These are phyloP conservation scores for Acanthosoma haemorrhoidale DNA, from an alignment of 2,888 invertebrate genomes.

Conservation along the genomic window DNA sequence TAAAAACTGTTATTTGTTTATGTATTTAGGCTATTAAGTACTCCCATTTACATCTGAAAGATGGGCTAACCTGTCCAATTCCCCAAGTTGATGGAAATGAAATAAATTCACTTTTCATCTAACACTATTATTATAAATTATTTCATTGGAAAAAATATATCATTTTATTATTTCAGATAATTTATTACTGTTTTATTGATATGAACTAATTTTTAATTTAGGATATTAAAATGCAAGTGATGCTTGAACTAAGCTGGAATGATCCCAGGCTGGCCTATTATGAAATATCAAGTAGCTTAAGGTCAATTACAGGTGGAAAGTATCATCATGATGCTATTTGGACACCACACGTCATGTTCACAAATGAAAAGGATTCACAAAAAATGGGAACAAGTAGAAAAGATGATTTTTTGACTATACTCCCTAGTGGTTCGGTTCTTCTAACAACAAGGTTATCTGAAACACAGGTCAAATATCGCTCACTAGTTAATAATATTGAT, in stretches of 20 bases:
- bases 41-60: too few relatives aligned
- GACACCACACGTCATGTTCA: slow-evolving; percentile 75
- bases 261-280: slow-evolving; percentile 67
- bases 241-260: slow-evolving; percentile 72
- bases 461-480: slow-evolving; percentile 7
- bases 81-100: too few relatives aligned
- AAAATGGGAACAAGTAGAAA: slow-evolving; percentile 60
- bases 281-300: slow-evolving; percentile 57
- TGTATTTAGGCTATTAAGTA: too few relatives aligned
- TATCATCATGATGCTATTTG: slow-evolving; percentile 63
- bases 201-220: slow-evolving; percentile 3
- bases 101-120: too few relatives aligned
- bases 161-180: too few relatives aligned
- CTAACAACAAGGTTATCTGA: slow-evolving; percentile 57
- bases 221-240: slow-evolving; percentile 56
- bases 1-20: too few relatives aligned
- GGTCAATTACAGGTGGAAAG: slow-evolving; percentile 59
- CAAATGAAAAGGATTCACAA: slow-evolving; percentile 64
- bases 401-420: slow-evolving; percentile 71
- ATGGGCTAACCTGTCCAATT: too few relatives aligned
- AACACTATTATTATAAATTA: too few relatives aligned
- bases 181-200: too few relatives aligned
- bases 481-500: slow-evolving; percentile 12
- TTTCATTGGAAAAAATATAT: too few relatives aligned
- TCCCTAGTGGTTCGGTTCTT: slow-evolving; percentile 71